Conservation (phyloP, 64 coral and sea anemone species). For the Stichodactyla mertensii region DNA sequence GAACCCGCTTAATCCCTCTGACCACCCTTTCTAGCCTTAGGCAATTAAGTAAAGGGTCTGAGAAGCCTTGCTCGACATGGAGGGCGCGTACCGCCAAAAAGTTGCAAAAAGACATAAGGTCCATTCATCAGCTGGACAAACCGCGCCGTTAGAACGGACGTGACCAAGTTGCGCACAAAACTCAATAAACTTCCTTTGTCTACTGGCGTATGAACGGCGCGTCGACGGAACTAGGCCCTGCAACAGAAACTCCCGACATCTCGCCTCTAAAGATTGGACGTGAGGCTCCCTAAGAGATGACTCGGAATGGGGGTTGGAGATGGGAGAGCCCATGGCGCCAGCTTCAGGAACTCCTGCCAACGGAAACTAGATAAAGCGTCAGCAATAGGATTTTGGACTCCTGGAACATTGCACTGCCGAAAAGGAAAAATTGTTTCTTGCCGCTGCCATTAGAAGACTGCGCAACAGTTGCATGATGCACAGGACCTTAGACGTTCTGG, state of each 20-base stretch:
- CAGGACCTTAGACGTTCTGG: no score
- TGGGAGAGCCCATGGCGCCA: slow-evolving; percentile 17
- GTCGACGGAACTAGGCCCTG: slow-evolving; percentile 38
- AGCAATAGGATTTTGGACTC: slow-evolving; percentile 26
- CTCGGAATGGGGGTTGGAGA: neutral
- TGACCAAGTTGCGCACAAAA: neutral
- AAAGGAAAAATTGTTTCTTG: slow-evolving; percentile 33
- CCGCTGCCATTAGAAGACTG: slow-evolving; percentile 22
- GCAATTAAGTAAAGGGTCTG: slow-evolving; percentile 8
- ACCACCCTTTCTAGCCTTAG: slow-evolving; percentile 17
- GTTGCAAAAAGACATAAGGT: slow-evolving; percentile 39
- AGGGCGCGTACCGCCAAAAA: neutral
- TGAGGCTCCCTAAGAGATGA: neutral
- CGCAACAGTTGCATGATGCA: slow-evolving; percentile 36
- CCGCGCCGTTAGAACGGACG: slow-evolving; percentile 14
- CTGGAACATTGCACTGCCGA: slow-evolving; percentile 17
- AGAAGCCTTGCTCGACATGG: neutral
- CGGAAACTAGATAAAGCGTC: slow-evolving; percentile 48
- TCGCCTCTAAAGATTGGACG: neutral
- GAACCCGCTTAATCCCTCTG: no score
- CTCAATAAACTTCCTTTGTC: no score
- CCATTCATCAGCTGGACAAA: slow-evolving; percentile 25
- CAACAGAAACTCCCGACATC: neutral
- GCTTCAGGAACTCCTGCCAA: slow-evolving; percentile 35
- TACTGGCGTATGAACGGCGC: slow-evolving; percentile 4